Percentiles rank a stretch among this genome's conserved stretches.
phyloP scores from a whole-genome alignment of 2,888 invertebrate species.

The Rhagonycha fulva region DNA sequence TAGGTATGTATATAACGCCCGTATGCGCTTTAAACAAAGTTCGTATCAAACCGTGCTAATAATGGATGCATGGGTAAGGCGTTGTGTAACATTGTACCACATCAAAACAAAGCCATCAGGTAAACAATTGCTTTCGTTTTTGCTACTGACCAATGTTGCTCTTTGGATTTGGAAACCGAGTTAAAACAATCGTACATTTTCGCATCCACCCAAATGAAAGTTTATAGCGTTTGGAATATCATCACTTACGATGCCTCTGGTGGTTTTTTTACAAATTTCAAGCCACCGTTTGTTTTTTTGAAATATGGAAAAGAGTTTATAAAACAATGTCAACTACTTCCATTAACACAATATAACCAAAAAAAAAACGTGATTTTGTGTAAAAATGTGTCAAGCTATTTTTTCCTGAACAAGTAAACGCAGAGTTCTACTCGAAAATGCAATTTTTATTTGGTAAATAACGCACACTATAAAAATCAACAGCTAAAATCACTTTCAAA shows the following conservation, averaged over 20 bases:
- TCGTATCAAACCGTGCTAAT: conserved; percentile 77
- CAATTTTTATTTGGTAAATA: conserved; percentile 11
- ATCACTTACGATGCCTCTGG: conserved; percentile 82
- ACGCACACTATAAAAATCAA: conserved; percentile 25
- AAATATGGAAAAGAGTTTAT: conserved; percentile 88
- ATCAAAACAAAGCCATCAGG: conserved; percentile 73
- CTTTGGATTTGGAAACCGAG: conserved; percentile 80
- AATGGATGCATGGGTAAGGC: conserved; percentile 71
- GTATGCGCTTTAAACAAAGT: conserved; percentile 74
- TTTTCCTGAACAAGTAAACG: not conserved
- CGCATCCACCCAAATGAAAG: conserved; percentile 79
- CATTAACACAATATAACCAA: not conserved
- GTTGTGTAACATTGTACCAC: conserved; percentile 69
- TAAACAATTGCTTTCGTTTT: conserved; percentile 80
- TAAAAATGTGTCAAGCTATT: not conserved
- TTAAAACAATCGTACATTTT: conserved; percentile 81
- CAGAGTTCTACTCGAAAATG: conserved; percentile 7
- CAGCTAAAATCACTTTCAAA: conserved; percentile 28
- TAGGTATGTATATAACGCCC: conserved; percentile 71
- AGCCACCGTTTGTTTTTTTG: conserved; percentile 86
- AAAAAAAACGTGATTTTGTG: not conserved
- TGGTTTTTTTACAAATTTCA: conserved; percentile 87
- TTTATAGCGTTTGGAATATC: conserved; percentile 85
- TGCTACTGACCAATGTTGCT: conserved; percentile 77
- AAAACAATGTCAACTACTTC: conserved; percentile 61